phyloP scores from a whole-genome alignment of 1,140 invertebrate genomes.

The Aphelenchoides avenae region DNA sequence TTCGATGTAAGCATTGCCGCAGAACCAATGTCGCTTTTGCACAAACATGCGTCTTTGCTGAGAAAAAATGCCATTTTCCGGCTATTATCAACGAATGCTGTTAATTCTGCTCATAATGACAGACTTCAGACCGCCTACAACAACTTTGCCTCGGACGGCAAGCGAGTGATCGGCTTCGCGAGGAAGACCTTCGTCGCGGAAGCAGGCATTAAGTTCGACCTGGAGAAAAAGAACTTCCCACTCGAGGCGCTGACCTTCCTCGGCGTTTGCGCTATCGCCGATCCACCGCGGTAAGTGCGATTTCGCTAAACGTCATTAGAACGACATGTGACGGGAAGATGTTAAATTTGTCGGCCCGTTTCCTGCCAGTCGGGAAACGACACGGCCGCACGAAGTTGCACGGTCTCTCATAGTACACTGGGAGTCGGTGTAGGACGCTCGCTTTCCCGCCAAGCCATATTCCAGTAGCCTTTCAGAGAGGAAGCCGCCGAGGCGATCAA shows the following conservation, averaged over 20 bases:
- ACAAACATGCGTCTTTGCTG: no score
- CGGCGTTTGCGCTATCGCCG: slow-evolving; percentile 31
- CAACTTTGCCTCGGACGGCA: slow-evolving; percentile 46
- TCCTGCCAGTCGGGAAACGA: not conserved
- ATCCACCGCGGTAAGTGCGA: slow-evolving; percentile 27
- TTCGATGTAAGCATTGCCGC: no score
- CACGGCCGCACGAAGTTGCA: not conserved
- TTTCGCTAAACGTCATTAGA: no score
- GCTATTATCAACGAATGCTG: no score
- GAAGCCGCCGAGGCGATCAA: slow-evolving; percentile 48
- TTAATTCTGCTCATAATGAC: no score
- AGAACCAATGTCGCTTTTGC: no score
- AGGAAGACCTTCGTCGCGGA: slow-evolving; percentile 35
- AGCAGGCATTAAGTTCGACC: slow-evolving; percentile 24
- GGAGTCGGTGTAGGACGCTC: slow-evolving; percentile 51
- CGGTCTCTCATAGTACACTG: no score
- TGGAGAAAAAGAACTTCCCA: slow-evolving; percentile 29
- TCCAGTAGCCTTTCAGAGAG: slow-evolving; percentile 31
- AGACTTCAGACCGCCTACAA: slow-evolving; percentile 40
- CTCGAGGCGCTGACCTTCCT: slow-evolving; percentile 22
- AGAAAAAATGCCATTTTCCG: no score
- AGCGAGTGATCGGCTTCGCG: slow-evolving; percentile 52
- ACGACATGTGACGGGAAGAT: no score
- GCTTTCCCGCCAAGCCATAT: slow-evolving; percentile 48
- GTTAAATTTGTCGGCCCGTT: no score